phyloP scores from a whole-genome alignment of 2,797 vertebrate species.

The Anas flavirostris region DNA sequence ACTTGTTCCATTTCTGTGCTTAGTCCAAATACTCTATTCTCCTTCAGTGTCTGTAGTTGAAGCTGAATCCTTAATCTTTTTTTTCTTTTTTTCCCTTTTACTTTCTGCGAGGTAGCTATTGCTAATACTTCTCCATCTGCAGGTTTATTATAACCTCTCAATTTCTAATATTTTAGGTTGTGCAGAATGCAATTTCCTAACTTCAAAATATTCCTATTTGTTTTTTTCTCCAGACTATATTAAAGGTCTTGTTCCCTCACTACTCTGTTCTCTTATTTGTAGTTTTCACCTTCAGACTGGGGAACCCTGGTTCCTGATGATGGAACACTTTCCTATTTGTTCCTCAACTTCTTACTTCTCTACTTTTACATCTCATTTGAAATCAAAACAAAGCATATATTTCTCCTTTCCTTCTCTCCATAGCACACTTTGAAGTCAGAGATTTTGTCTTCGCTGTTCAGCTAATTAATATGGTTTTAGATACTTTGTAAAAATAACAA shows the following conservation, averaged over 20 bases:
- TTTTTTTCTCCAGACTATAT: neutral
- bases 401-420: neutral
- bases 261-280: neutral
- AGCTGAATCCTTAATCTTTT: neutral
- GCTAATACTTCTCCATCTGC: neutral
- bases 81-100: neutral
- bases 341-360: neutral
- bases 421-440: neutral
- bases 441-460: neutral
- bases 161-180: neutral
- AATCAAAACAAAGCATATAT: neutral
- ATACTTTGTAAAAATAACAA: accelerated
- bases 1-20: neutral
- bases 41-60: neutral
- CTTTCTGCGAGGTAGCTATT: neutral
- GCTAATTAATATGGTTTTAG: neutral
- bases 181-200: neutral
- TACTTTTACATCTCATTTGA: accelerated
- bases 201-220: neutral
- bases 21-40: neutral
- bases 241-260: neutral
- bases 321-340: neutral
- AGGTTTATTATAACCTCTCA: neutral
- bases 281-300: neutral
- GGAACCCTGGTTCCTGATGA: neutral